Evolutionary conservation across 2,113 vertebrate species (phyloP).

Genomic region (Nesospiza acunhae): DNA sequence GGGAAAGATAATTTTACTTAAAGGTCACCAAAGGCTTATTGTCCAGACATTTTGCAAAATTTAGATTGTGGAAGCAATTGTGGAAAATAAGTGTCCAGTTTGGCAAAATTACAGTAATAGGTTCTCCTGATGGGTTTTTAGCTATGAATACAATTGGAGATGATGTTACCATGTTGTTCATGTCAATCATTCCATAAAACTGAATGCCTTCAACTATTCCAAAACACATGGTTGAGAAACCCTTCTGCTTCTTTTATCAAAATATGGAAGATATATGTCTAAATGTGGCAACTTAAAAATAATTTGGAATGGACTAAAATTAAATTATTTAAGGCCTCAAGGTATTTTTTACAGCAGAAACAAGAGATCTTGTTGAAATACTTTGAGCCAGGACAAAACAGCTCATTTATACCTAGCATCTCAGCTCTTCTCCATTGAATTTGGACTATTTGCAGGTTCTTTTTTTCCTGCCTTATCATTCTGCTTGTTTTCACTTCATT

Average conservation of each 20-base stretch:
- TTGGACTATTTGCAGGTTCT: background rate
- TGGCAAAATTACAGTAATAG: background rate
- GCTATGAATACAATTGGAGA: background rate
- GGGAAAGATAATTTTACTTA: background rate
- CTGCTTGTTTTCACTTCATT: background rate
- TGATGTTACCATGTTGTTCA: background rate
- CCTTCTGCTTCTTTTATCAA: background rate
- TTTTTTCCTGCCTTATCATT: background rate
- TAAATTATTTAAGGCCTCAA: background rate
- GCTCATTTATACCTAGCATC: background rate
- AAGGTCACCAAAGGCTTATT: background rate
- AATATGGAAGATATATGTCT: background rate
- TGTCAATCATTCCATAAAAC: background rate
- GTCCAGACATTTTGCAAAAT: background rate
- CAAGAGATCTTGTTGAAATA: background rate
- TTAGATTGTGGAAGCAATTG: background rate
- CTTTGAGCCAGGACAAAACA: background rate
- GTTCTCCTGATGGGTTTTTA: background rate
- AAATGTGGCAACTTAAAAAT: background rate
- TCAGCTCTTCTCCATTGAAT: background rate
- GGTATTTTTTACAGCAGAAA: background rate
- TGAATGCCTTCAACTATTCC: background rate
- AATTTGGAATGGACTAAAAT: constrained; percentile 1
- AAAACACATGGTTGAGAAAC: background rate
- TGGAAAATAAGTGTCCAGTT: background rate